Conservation (phyloP, 2,113 vertebrate genomes). For the Reinhardtius hippoglossoides region DNA sequence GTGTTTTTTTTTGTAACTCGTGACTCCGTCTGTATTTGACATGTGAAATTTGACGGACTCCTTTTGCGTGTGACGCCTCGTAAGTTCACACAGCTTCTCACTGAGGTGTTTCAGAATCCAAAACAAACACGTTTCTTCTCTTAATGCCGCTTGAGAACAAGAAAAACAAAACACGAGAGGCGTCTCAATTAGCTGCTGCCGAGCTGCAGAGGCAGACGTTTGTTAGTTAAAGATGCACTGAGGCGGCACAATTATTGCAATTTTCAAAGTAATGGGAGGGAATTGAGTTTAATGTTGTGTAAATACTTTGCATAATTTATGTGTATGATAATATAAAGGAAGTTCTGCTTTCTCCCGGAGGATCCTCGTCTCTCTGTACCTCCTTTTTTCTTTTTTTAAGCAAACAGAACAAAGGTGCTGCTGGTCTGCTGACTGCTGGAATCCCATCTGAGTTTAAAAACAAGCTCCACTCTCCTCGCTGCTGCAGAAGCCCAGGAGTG, state of each 20-base stretch:
- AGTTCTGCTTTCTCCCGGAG: constrained; percentile 9
- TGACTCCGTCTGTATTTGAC: background rate
- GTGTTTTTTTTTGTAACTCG: background rate
- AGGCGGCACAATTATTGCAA: constrained; percentile 50
- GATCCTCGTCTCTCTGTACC: constrained; percentile 6
- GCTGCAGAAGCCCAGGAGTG: constrained; percentile 39
- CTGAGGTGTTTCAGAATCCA: background rate
- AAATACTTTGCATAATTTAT: constrained; percentile 70
- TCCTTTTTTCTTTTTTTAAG: background rate
- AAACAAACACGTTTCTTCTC: constrained; percentile 1
- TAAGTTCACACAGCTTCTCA: background rate
- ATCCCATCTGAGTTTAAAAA: constrained; percentile 26
- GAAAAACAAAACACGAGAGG: constrained; percentile 11
- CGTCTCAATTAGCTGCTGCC: constrained; percentile 44
- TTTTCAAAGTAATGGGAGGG: constrained; percentile 49
- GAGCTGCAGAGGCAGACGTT: constrained; percentile 27
- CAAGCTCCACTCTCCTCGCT: constrained; percentile 12
- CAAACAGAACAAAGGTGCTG: constrained; percentile 23
- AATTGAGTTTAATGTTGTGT: constrained; percentile 50
- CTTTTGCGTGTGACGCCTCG: background rate
- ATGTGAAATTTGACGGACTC: no score
- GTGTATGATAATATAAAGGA: constrained; percentile 23
- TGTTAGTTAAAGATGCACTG: constrained; percentile 39
- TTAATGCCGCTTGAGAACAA: constrained; percentile 41
- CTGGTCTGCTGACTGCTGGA: constrained; percentile 35